Percentiles rank a stretch among this genome's conserved stretches.
Evolutionary conservation across 2,888 invertebrate species (phyloP).

Genomic region (Gasteruption jaculator): DNA sequence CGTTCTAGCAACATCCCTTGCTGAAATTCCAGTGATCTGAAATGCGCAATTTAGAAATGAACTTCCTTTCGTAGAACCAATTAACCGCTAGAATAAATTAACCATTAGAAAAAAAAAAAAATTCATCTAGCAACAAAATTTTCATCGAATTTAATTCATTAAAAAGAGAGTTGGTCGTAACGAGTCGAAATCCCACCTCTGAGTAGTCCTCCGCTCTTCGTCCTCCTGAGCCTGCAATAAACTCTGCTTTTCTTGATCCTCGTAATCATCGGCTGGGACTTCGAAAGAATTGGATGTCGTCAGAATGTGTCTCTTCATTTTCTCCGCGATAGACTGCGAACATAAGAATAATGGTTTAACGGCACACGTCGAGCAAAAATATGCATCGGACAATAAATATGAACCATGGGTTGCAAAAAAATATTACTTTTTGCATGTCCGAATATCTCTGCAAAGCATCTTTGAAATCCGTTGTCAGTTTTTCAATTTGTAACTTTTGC

Average conservation of each 20-base stretch:
- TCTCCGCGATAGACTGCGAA: slow-evolving; percentile 41
- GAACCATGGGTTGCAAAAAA: not conserved
- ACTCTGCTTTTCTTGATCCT: slow-evolving; percentile 34
- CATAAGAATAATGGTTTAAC: no score
- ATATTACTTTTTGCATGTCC: slow-evolving; percentile 69
- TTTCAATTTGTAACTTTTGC: slow-evolving; percentile 78
- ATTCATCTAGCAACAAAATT: slow-evolving; percentile 1
- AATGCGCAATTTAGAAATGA: no score
- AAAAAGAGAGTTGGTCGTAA: no score
- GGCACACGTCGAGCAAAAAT: no score
- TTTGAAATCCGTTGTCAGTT: slow-evolving; percentile 77
- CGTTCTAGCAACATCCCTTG: slow-evolving; percentile 76
- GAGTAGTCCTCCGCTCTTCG: slow-evolving; percentile 35
- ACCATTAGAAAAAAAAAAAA: not conserved
- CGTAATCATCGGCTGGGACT: slow-evolving; percentile 30
- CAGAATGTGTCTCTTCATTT: slow-evolving; percentile 45
- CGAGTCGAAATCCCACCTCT: slow-evolving; percentile 38
- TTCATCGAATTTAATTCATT: no score
- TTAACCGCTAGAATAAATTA: not conserved
- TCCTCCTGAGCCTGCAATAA: slow-evolving; percentile 40
- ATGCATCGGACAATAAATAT: not conserved
- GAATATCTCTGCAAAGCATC: slow-evolving; percentile 76
- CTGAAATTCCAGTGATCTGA: slow-evolving; percentile 69
- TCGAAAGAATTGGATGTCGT: slow-evolving; percentile 33
- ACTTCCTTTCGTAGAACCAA: no score